A percentile compares a stretch with the other conserved stretches of the same genome.
phyloP scores from a whole-genome alignment of 2,113 vertebrate species.

The Xyliphius kryptos region DNA sequence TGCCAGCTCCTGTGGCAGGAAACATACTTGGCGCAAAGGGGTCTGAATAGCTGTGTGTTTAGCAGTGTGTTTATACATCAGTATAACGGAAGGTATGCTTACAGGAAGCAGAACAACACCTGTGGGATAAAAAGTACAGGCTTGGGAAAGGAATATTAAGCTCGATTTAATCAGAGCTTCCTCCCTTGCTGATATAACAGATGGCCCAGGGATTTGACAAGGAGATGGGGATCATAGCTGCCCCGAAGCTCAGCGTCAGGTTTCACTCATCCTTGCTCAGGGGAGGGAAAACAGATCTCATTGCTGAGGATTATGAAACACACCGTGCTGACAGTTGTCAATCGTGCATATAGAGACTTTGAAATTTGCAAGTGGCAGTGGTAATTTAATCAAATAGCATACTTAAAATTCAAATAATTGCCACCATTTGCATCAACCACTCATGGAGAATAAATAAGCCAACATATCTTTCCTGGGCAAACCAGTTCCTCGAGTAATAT shows the following conservation, averaged over 20 bases:
- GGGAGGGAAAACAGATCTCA: slow-evolving; percentile 11
- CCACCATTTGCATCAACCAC: too few relatives aligned
- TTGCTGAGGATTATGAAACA: background rate
- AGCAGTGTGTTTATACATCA: slow-evolving; percentile 50
- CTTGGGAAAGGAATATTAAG: slow-evolving; percentile 25
- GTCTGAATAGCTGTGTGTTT: slow-evolving; percentile 17
- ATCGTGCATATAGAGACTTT: too few relatives aligned
- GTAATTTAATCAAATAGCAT: too few relatives aligned
- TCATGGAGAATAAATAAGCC: too few relatives aligned
- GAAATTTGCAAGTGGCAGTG: too few relatives aligned
- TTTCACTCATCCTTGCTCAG: slow-evolving; percentile 21
- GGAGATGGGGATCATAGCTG: slow-evolving; percentile 14
- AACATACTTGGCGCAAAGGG: too few relatives aligned
- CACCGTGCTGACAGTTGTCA: background rate
- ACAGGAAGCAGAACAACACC: slow-evolving; percentile 12
- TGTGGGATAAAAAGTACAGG: slow-evolving; percentile 33
- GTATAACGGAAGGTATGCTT: slow-evolving; percentile 39
- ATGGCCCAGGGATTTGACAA: slow-evolving; percentile 38
- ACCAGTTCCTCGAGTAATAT: too few relatives aligned
- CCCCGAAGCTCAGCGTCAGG: slow-evolving; percentile 15
- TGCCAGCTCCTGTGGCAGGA: too few relatives aligned
- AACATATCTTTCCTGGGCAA: too few relatives aligned
- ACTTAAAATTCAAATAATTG: too few relatives aligned
- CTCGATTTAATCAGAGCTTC: slow-evolving; percentile 41
- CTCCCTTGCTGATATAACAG: slow-evolving; percentile 30